Percentiles rank a stretch among this genome's conserved stretches.
Conservation (phyloP, 2,797 vertebrate genomes). For the Otolemur crassicaudatus region DNA sequence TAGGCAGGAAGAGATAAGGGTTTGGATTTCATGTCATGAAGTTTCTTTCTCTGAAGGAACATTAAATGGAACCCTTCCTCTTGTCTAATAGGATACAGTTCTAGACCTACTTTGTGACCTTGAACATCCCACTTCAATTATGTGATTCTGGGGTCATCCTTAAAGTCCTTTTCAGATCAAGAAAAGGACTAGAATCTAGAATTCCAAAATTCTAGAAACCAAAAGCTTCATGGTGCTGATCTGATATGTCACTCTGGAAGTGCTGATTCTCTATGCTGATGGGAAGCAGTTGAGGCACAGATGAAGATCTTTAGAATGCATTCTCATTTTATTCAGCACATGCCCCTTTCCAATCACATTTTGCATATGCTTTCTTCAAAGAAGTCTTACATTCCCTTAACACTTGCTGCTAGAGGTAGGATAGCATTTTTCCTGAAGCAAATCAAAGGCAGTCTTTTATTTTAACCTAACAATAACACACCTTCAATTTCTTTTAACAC, state of each 20-base stretch:
- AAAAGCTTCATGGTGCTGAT: not conserved
- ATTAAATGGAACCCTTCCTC: not conserved
- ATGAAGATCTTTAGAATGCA: not conserved
- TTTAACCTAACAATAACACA: conserved; percentile 10
- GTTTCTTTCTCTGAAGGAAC: conserved; percentile 32
- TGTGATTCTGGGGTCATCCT: not conserved
- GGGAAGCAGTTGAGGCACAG: not conserved
- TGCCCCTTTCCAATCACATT: not conserved
- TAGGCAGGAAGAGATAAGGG: not conserved
- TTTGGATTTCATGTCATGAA: not conserved
- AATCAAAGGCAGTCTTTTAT: not conserved
- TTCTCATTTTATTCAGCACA: not conserved
- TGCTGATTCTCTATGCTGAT: not conserved
- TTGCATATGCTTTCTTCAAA: not conserved
- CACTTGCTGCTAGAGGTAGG: not conserved
- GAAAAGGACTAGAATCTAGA: not conserved
- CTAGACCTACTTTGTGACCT: not conserved
- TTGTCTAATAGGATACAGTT: not conserved
- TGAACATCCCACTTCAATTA: not conserved
- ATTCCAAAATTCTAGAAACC: not conserved
- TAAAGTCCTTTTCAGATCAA: not conserved
- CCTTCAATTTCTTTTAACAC: not conserved
- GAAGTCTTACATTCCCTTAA: not conserved
- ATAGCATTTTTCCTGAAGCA: conserved; percentile 39
- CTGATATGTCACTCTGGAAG: not conserved